phyloP scores from a whole-genome alignment of 2,113 vertebrate genomes.

The Anolis carolinensis region DNA sequence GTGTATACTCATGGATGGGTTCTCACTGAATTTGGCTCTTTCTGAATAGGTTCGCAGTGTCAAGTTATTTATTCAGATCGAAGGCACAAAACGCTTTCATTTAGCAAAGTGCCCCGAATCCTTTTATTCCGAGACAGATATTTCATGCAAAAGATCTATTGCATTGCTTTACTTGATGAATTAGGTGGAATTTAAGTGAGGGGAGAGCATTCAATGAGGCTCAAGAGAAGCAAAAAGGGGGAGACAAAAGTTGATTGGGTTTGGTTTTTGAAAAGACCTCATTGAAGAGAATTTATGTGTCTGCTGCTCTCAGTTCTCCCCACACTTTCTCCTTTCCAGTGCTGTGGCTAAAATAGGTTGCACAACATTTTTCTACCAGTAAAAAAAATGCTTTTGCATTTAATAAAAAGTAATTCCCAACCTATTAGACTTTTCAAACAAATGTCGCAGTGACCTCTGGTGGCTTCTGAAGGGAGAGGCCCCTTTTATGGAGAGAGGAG shows the following conservation, averaged over 20 bases:
- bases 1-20: too few relatives aligned
- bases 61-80: neutral
- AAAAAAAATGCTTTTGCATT: conserved; percentile 7
- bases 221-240: neutral
- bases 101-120: neutral
- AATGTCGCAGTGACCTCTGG: conserved; percentile 73
- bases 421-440: conserved; percentile 26
- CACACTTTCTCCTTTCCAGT: neutral
- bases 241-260: neutral
- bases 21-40: neutral
- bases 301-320: neutral
- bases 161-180: neutral
- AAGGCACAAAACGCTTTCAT: neutral
- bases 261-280: neutral
- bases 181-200: neutral
- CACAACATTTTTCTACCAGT: conserved; percentile 6
- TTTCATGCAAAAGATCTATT: neutral
- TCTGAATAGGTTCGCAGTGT: neutral
- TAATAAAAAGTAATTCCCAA: conserved; percentile 13
- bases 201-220: neutral
- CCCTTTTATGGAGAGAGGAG: conserved; percentile 10
- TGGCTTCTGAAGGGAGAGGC: conserved; percentile 55
- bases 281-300: neutral
- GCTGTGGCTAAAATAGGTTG: conserved; percentile 11
- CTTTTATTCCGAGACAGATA: neutral